These are phyloP conservation scores for Trematocara marginatum DNA, from an alignment of 2,113 vertebrate genomes.

Conservation along the genomic window DNA sequence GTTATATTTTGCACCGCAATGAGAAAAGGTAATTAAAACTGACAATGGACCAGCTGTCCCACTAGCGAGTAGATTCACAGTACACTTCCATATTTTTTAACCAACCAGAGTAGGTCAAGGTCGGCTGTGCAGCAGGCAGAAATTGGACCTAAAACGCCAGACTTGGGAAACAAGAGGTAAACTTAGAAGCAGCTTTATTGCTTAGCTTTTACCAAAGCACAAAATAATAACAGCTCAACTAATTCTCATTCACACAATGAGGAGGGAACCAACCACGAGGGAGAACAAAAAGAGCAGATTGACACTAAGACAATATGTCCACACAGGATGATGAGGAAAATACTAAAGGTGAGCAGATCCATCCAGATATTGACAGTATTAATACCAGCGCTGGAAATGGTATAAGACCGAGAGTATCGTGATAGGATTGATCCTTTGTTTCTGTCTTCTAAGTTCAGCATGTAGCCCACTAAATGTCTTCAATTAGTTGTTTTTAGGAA, in stretches of 20 bases:
- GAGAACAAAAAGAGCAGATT: neutral
- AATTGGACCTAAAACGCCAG: neutral
- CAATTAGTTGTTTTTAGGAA: neutral
- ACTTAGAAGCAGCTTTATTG: neutral
- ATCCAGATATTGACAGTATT: neutral
- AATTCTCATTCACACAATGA: neutral
- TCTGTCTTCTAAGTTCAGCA: neutral
- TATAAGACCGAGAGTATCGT: neutral
- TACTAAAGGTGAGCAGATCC: neutral
- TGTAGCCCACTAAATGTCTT: neutral
- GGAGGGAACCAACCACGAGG: neutral
- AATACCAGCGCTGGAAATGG: neutral
- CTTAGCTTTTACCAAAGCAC: neutral
- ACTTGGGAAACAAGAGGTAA: neutral
- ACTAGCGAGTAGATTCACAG: neutral
- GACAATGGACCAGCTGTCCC: neutral
- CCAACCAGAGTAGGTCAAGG: neutral
- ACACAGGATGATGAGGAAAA: neutral
- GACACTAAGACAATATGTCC: neutral
- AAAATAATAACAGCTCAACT: neutral
- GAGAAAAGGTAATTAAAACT: neutral
- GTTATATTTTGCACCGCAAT: neutral
- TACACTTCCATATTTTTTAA: neutral
- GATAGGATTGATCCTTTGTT: neutral
- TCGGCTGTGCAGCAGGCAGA: neutral